A percentile compares a stretch with the other conserved stretches of the same genome.
Evolutionary conservation across 2,113 vertebrate genomes (phyloP).

Genomic region (Calypte anna): DNA sequence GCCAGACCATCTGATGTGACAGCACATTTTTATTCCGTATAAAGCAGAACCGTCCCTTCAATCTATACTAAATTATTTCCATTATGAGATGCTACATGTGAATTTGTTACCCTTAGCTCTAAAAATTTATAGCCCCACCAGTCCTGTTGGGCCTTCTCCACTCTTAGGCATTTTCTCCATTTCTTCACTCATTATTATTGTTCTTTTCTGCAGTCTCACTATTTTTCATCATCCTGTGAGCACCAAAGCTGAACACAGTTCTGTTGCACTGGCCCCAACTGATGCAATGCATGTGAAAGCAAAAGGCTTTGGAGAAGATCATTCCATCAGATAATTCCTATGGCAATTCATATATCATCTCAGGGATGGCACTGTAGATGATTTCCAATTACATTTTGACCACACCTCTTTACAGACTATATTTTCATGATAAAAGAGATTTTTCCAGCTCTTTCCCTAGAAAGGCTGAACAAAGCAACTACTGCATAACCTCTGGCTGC

Average conservation of each 20-base stretch:
- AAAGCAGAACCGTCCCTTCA: not conserved
- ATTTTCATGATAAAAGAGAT: not conserved
- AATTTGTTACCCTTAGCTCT: not conserved
- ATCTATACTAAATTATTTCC: not conserved
- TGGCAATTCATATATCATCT: not conserved
- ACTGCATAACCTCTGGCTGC: not conserved
- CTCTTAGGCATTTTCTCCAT: not conserved
- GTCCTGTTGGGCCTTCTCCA: not conserved
- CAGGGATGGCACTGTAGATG: not conserved
- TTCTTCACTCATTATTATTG: not conserved
- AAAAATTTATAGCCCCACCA: accelerated
- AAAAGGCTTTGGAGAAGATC: not conserved
- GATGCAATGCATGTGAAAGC: not conserved
- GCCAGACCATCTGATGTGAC: not conserved
- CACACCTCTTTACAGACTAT: not conserved
- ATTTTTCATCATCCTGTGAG: not conserved
- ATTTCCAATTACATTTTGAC: not conserved
- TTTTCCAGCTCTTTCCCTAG: not conserved
- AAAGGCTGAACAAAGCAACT: not conserved
- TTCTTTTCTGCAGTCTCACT: not conserved
- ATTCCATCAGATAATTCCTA: not conserved
- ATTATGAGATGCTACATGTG: not conserved
- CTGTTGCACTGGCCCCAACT: not conserved
- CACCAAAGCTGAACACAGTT: not conserved
- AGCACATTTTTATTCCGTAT: not conserved